Evolutionary conservation across 1,140 invertebrate species (phyloP), one percentile per base, ranked within the genome.

Genomic region (Nymphalis io): DNA sequence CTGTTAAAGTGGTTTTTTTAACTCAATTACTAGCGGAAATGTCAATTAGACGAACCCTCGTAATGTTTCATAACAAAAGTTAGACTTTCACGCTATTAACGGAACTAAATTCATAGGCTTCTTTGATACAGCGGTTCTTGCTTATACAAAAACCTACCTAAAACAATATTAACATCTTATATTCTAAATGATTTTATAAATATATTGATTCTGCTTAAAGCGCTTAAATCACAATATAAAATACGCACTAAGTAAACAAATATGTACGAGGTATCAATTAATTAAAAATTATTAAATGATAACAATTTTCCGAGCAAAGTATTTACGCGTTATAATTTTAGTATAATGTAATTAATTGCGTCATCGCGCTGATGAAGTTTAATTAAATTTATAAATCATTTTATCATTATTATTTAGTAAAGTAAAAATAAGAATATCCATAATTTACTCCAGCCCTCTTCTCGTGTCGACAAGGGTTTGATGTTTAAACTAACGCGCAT

Each of bases 1-100:
- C 71, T 69, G 58, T 60, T 58, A 70, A 78, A 78, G 79, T 79
- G 79, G 75, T 68, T 68, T 58, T 53, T 69, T 51, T 79, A 82
- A 80, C 73, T 76, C 72, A 78, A 80, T 82, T 80, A 79, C 72
- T 58, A 46, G 64, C 65, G 70, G 68, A 78, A 72, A 72, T 75
- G 76, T 78, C 78, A 80, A 82, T 80, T 80, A 78, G 60, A 68
- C 53, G 68, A 65, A 73, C 74, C 73, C 70, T 78, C 64, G 67
- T 76, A 79, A 76, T 76, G 70, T 78, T 78, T 75, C 75, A 70
- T 76, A 72, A 76, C 73, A 59, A 66, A 66, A 66, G 53, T 66
- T 66, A 46, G 53, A 27, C 39, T 59, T 59, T 66, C 55, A 20
- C 38, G 60, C 57, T 59, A 55, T 40, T 53, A 48, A 16, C 15